A percentile compares a stretch with the other conserved stretches of the same genome.
Conservation (phyloP, 2,797 vertebrate genomes). For the Bradypus variegatus region DNA sequence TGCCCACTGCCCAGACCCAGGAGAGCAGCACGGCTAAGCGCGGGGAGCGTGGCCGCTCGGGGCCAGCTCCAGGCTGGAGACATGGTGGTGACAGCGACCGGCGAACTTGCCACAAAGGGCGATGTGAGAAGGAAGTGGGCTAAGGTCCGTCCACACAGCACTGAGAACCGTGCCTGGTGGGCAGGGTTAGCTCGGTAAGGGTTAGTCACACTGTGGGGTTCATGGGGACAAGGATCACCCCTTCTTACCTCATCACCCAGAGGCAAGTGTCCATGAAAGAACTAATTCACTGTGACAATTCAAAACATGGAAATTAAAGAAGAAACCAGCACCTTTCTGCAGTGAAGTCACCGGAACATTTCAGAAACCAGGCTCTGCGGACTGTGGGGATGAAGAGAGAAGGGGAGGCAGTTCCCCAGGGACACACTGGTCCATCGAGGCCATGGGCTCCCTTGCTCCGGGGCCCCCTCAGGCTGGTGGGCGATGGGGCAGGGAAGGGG, state of each 20-base stretch:
- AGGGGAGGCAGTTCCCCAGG: not conserved
- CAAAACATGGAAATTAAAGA: not conserved
- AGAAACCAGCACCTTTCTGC: not conserved
- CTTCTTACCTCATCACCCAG: not conserved
- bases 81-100: accelerated
- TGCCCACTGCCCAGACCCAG: accelerated
- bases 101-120: accelerated
- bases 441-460: not conserved
- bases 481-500: too few species aligned
- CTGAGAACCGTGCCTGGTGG: not conserved
- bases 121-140: accelerated
- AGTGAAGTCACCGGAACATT: accelerated
- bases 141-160: not conserved
- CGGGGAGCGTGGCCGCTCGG: too few species aligned
- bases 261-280: not conserved
- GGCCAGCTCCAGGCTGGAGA: not conserved
- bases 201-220: not conserved
- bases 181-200: too few species aligned
- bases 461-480: not conserved
- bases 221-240: not conserved
- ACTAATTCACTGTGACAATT: not conserved
- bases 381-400: accelerated
- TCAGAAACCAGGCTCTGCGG: not conserved
- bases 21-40: too few species aligned
- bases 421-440: not conserved